Percentiles rank a stretch among this genome's conserved stretches.
Conservation (phyloP, 2,888 invertebrate genomes). For the Rotaria socialis region DNA sequence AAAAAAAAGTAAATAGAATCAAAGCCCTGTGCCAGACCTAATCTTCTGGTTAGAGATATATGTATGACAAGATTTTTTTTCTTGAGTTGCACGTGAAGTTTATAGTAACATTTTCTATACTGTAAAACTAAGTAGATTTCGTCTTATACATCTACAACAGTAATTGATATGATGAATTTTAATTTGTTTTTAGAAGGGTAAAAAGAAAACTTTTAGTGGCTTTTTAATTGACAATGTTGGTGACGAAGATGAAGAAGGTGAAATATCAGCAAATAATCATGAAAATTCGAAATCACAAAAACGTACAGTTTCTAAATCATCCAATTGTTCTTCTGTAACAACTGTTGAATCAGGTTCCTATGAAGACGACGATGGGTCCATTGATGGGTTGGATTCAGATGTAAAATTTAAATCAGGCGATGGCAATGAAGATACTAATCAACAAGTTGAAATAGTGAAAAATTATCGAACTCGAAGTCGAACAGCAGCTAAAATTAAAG, state of each 20-base stretch:
- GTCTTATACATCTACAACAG: too few relatives aligned
- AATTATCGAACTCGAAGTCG: slow-evolving; percentile 25
- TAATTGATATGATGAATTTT: background rate
- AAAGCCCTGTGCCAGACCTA: background rate
- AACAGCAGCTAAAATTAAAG: background rate
- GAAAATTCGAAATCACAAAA: background rate
- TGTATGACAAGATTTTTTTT: too few relatives aligned
- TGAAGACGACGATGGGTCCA: background rate
- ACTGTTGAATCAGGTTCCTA: background rate
- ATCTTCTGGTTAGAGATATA: too few relatives aligned
- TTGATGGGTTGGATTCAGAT: background rate
- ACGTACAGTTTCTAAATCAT: background rate
- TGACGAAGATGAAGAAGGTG: background rate
- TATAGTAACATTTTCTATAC: too few relatives aligned
- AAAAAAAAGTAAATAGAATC: background rate
- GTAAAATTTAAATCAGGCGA: background rate
- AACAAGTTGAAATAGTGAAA: slow-evolving; percentile 2
- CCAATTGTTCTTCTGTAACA: background rate
- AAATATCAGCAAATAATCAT: background rate
- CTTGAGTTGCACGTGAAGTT: too few relatives aligned
- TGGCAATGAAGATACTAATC: background rate
- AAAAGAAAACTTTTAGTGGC: background rate
- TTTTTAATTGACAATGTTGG: slow-evolving; percentile 15
- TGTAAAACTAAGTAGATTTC: too few relatives aligned
- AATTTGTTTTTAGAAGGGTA: background rate